phyloP scores from a whole-genome alignment of 2,888 invertebrate genomes.

The Trichacis sp. region DNA sequence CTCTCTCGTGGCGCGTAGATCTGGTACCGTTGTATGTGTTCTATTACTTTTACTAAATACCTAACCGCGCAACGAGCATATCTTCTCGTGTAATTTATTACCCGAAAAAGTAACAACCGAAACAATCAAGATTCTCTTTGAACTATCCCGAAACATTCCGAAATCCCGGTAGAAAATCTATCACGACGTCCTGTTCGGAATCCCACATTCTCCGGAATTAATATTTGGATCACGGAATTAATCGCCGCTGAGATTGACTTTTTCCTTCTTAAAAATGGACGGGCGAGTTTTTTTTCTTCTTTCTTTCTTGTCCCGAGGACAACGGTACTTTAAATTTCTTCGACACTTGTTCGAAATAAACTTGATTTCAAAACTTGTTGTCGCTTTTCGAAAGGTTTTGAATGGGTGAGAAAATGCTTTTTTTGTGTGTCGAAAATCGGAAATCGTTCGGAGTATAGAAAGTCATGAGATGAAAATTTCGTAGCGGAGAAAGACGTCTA shows the following conservation, averaged over 20 bases:
- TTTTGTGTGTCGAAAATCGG: too few species aligned
- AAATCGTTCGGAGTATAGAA: too few species aligned
- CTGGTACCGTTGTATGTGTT: constrained; percentile 33
- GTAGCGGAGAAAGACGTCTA: neutral
- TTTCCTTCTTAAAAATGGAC: neutral
- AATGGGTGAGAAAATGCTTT: too few species aligned
- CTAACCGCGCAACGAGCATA: constrained; percentile 21
- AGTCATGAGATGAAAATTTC: neutral
- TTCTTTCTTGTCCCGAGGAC: neutral
- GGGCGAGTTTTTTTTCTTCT: neutral
- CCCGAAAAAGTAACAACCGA: too few species aligned
- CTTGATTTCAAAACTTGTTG: too few species aligned
- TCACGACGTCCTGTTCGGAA: too few species aligned
- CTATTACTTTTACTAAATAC: constrained; percentile 39
- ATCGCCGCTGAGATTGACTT: neutral
- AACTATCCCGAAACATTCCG: too few species aligned
- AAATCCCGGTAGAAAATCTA: too few species aligned
- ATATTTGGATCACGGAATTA: constrained; percentile 1
- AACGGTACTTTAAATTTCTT: neutral
- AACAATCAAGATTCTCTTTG: too few species aligned
- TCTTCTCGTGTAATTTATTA: constrained; percentile 7
- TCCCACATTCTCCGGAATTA: neutral
- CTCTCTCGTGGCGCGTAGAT: constrained; percentile 30
- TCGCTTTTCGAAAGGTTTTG: too few species aligned
- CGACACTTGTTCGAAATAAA: too few species aligned